phyloP scores from a whole-genome alignment of 2,888 invertebrate genomes.

The Liodrosophila aerea region DNA sequence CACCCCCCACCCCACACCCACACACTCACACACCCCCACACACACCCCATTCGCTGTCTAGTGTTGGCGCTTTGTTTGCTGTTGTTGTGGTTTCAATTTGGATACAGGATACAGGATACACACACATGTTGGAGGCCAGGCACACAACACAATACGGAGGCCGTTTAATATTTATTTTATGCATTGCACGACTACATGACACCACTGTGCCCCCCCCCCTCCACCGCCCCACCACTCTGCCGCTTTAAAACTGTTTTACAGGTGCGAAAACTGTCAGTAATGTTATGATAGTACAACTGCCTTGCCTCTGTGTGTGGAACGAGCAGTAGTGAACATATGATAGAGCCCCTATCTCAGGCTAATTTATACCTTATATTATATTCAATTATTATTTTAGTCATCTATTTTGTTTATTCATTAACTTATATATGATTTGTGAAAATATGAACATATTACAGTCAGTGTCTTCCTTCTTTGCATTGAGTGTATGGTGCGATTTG shows the following conservation, averaged over 20 bases:
- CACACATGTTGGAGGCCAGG: constrained; percentile 27
- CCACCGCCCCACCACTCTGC: not conserved
- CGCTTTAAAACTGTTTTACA: constrained; percentile 47
- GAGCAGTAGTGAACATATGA: too few relatives aligned
- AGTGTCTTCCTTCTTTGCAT: too few relatives aligned
- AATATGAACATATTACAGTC: too few relatives aligned
- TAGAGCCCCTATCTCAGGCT: too few relatives aligned
- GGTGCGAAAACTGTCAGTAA: constrained; percentile 57
- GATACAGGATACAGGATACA: constrained; percentile 67
- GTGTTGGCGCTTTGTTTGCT: constrained; percentile 38
- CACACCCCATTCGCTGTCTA: constrained; percentile 21
- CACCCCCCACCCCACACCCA: not conserved
- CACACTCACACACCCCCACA: too few relatives aligned
- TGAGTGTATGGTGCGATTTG: too few relatives aligned
- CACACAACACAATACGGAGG: constrained; percentile 58
- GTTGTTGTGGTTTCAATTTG: constrained; percentile 77
- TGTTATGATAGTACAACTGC: constrained; percentile 26
- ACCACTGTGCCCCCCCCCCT: not conserved
- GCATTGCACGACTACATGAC: constrained; percentile 49
- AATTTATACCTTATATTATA: too few relatives aligned
- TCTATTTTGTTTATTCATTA: too few relatives aligned
- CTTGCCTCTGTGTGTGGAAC: too few relatives aligned
- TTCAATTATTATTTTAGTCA: too few relatives aligned
- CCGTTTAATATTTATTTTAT: constrained; percentile 75
- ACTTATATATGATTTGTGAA: too few relatives aligned